phyloP scores from a whole-genome alignment of 2,113 vertebrate genomes.

The Psilopsiagon aurifrons region DNA sequence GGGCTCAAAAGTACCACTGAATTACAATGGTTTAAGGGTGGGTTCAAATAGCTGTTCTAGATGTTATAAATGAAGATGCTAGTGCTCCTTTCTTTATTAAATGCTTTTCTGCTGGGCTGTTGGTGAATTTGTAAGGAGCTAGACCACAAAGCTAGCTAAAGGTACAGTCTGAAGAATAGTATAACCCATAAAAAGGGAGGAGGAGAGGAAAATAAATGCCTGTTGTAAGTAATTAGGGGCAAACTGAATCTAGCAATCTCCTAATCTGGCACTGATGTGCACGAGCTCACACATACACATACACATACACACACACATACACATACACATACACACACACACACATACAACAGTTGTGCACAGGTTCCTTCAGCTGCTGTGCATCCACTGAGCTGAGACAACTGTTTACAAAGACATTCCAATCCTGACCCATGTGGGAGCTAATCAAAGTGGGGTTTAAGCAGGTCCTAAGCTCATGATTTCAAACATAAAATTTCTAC shows the following conservation, averaged over 20 bases:
- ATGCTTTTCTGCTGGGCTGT: not conserved
- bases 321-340: too few species aligned
- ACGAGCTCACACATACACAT: not conserved
- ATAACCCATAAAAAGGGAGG: not conserved
- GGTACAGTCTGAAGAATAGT: not conserved
- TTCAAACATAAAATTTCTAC: not conserved
- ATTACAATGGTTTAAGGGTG: not conserved
- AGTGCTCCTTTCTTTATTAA: not conserved
- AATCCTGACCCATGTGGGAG: not conserved
- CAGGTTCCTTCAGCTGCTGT: not conserved
- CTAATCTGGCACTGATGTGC: not conserved
- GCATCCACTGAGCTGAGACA: not conserved
- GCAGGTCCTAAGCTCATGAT: not conserved
- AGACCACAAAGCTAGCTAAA: not conserved
- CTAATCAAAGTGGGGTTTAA: not conserved
- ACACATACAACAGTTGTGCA: rapidly evolving
- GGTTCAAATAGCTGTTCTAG: not conserved
- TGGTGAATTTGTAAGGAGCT: not conserved
- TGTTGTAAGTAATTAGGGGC: not conserved
- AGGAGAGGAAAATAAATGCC: not conserved
- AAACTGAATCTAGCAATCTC: not conserved
- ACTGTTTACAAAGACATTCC: not conserved
- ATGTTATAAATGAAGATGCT: not conserved
- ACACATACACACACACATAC: too few species aligned
- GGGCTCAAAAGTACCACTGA: not conserved